Base-by-base conservation (phyloP, 2,888 invertebrate genomes). In the Lathronympha strigana region DNA sequence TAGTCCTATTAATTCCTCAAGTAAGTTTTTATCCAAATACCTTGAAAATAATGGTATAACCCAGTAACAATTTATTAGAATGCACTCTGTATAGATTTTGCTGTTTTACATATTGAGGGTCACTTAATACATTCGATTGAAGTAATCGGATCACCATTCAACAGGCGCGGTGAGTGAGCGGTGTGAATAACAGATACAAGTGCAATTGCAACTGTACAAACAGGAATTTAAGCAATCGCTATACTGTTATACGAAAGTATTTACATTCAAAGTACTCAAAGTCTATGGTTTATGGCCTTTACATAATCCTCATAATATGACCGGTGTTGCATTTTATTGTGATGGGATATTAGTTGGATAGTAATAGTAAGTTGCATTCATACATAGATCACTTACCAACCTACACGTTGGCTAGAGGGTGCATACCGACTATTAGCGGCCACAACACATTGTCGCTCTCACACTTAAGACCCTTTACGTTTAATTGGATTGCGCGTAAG, bases 251-350 rank as follows among this genome's bases (percentile, higher is more conserved):
- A 53, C 45, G 50, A 57, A 63, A 55, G 15, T 25, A 58, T 64
- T 58, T 58, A 45, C 53, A 64, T 51, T 63, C 43, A 63, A 58
- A 58, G 33, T 40, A 64, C 45, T 63, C 43, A 63, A 58, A 58
- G 33, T 40, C 23, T 33, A 51, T 63, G 50, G 50, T 25, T 58
- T 58, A 51, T 58, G 50, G 51, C 47, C 38, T 49, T 33, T 1
- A 43, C 31, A 17, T 50, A 51, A 58, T 58, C 31, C 23, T 57
- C 31, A 31, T 57, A 58, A 58, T 50, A 40, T 33, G 25, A 31
- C 40, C 43, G 21, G 49, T 21, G 50, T 15, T 28, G 25, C 49
- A 5, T 17, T 36, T 25, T 23, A 38, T 25, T 23, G 49, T 21
- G 33, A 28, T 49, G 43, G 49, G n/a, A n/a, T n/a, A n/a, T n/a